Percentiles rank a stretch among this genome's conserved stretches.
Evolutionary conservation across 37 sponge, comb jelly and placozoan species (phyloP).

Genomic region (Eunapius fragilis): DNA sequence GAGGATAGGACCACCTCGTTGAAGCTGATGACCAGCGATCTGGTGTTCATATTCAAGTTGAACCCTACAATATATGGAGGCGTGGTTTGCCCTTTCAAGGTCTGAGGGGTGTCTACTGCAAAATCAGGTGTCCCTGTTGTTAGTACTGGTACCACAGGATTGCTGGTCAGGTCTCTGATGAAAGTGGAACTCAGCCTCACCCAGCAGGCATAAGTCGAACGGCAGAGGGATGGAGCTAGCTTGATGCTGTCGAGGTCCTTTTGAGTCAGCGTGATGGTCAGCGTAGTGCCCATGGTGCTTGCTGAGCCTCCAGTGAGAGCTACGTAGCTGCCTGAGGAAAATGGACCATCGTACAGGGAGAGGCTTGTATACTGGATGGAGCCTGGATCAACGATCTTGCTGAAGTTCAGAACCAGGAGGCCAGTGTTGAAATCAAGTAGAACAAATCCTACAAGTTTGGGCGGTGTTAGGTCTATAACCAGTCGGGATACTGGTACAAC

Average conservation of each 20-base stretch:
- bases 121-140: conserved; percentile 4
- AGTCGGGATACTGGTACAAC: conserved; percentile 31
- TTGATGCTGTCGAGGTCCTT: conserved; percentile 68
- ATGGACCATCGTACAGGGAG: conserved; percentile 29
- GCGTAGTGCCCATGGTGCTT: conserved; percentile 39
- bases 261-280: conserved; percentile 47
- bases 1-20: conserved; percentile 65
- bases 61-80: conserved; percentile 58
- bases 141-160: conserved; percentile 34
- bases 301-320: conserved; percentile 49
- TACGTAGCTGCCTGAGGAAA: background rate
- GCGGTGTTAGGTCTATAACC: conserved; percentile 58
- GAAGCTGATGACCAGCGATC: conserved; percentile 63
- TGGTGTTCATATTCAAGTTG: conserved; percentile 72
- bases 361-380: conserved; percentile 39
- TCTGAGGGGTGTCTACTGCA: background rate
- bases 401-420: conserved; percentile 63
- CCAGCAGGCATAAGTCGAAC: conserved; percentile 31
- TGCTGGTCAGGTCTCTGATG: conserved; percentile 46
- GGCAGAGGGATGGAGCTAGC: conserved; percentile 28
- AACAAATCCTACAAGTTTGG: conserved; percentile 63
- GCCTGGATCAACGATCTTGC: conserved; percentile 62
- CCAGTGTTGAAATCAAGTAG: conserved; percentile 73
- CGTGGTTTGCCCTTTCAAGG: conserved; percentile 41
- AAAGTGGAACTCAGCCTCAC: conserved; percentile 44